phyloP scores from a whole-genome alignment of 2,888 invertebrate species.

The Trissoscelio sp. region DNA sequence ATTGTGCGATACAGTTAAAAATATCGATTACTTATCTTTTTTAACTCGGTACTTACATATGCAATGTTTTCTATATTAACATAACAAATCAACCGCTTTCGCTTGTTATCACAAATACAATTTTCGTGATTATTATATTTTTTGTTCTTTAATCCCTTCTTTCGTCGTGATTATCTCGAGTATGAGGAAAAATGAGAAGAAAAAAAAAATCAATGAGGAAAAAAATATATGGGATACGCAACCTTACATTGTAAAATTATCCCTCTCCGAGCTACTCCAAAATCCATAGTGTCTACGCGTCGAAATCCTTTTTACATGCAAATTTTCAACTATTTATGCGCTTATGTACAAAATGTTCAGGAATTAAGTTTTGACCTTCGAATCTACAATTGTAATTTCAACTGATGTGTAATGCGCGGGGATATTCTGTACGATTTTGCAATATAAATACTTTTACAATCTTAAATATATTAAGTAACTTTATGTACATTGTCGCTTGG shows the following conservation, averaged over 20 bases:
- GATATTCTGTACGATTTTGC: conserved; percentile 19
- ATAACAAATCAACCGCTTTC: conserved; percentile 15
- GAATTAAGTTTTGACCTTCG: neutral
- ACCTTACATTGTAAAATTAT: conserved; percentile 52
- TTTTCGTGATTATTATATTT: conserved; percentile 34
- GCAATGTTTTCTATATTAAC: conserved; percentile 14
- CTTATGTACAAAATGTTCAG: conserved; percentile 55
- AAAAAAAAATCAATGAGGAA: no score
- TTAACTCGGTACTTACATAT: conserved; percentile 15
- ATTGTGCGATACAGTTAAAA: conserved; percentile 39
- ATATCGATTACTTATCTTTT: neutral
- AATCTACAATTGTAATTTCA: neutral
- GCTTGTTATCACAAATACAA: conserved; percentile 43
- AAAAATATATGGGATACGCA: conserved; percentile 55
- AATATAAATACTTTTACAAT: conserved; percentile 54
- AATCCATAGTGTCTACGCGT: conserved; percentile 33
- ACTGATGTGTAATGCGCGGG: conserved; percentile 1
- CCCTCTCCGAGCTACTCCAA: conserved; percentile 39
- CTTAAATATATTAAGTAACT: conserved; percentile 58
- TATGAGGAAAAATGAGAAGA: no score
- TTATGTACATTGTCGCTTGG: conserved; percentile 40
- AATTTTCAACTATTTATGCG: conserved; percentile 32
- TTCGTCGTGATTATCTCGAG: conserved; percentile 37
- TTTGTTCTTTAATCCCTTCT: no score
- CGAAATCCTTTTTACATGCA: conserved; percentile 41